A percentile compares a stretch with the other conserved stretches of the same genome.
These are phyloP conservation scores for Crotalus adamanteus DNA, from an alignment of 2,797 vertebrate genomes.

Conservation along the genomic window DNA sequence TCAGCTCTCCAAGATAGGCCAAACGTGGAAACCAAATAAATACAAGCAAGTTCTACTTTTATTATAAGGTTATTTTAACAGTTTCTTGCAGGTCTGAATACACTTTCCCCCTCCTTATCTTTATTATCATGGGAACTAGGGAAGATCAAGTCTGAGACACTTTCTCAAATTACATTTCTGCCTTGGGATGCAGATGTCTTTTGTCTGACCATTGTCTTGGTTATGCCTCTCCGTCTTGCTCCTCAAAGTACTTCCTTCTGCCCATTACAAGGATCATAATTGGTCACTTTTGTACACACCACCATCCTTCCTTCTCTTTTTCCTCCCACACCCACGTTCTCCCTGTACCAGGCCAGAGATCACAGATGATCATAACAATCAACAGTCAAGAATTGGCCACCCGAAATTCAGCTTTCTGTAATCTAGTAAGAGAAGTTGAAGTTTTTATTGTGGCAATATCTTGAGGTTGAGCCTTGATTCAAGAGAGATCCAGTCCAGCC, in stretches of 20 bases:
- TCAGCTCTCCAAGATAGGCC: not conserved
- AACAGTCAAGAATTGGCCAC: not conserved
- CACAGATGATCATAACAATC: not conserved
- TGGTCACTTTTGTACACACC: not conserved
- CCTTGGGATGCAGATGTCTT: not conserved
- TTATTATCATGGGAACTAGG: not conserved
- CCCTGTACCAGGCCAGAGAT: not conserved
- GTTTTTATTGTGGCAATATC: not conserved
- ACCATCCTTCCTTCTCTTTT: not conserved
- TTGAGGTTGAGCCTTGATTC: not conserved
- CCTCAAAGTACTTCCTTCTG: not conserved
- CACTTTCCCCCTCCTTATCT: not conserved
- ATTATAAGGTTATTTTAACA: not conserved
- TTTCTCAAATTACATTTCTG: not conserved
- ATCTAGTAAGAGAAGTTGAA: not conserved
- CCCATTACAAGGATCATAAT: not conserved
- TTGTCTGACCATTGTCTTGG: not conserved
- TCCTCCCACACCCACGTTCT: too few relatives aligned
- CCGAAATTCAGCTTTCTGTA: not conserved
- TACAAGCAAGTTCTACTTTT: not conserved
- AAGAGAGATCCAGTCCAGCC: not conserved
- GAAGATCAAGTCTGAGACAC: not conserved
- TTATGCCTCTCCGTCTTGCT: not conserved
- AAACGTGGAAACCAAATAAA: not conserved
- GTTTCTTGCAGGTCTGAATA: not conserved